Conservation (phyloP, 2,888 invertebrate genomes). For the Parnassius apollo region DNA sequence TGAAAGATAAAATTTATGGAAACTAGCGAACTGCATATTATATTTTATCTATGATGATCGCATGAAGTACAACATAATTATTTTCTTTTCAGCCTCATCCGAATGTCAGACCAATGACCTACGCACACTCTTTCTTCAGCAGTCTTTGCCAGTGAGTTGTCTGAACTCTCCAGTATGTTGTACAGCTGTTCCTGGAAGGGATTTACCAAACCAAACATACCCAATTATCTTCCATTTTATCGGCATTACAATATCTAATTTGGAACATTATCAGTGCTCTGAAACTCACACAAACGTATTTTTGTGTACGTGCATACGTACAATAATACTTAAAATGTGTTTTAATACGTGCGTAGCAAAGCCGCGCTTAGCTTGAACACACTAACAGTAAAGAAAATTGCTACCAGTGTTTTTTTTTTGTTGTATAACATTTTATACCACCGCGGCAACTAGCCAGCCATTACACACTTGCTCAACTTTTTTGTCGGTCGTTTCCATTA, state of each 20-base stretch:
- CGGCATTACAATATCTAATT: background rate
- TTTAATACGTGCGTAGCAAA: background rate
- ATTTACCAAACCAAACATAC: background rate
- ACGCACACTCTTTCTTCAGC: constrained; percentile 92
- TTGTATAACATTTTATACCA: constrained; percentile 12
- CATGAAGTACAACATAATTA: too few relatives aligned
- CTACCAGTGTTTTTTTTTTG: constrained; percentile 5
- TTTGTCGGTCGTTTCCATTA: background rate
- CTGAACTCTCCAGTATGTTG: background rate
- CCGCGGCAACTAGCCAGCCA: constrained; percentile 24
- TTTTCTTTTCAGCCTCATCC: constrained; percentile 92
- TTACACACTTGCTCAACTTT: constrained; percentile 14
- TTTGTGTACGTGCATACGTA: background rate
- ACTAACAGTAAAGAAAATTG: background rate
- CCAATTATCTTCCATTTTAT: background rate
- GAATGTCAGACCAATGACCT: constrained; percentile 98
- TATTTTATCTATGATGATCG: too few relatives aligned
- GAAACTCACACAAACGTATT: background rate
- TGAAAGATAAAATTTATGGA: too few relatives aligned
- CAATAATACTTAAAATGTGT: background rate
- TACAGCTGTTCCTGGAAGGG: background rate
- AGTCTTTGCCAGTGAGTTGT: constrained; percentile 84
- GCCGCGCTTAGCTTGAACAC: background rate
- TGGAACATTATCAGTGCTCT: background rate
- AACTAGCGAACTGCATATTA: too few relatives aligned